Evolutionary conservation across 2,113 vertebrate genomes (phyloP), one percentile per base, ranked within the genome.

Genomic region (Oryzias woworae): DNA sequence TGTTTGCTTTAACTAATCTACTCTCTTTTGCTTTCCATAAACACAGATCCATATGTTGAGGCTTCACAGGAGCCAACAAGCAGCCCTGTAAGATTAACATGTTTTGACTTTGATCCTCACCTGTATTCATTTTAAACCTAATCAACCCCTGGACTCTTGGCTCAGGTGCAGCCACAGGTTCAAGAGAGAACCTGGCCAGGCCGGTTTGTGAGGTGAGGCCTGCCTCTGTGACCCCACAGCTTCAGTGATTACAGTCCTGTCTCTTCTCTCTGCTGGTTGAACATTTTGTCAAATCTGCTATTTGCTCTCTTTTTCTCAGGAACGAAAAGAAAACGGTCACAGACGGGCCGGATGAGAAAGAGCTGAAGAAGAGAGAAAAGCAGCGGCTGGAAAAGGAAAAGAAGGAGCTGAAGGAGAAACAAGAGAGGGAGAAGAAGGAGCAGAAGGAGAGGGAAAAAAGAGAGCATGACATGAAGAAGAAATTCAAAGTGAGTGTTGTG

Each of bases 361-460:
- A 92, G 51, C 72, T 83, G 77, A 92, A 90, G 28, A 90, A 89
- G 71, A 91, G 71, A 56, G 92, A 91, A 61, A 92, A 89, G 62
- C 90, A 86, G 48, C 85, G 85, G 0, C 62, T 87, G 60, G 91
- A 91, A 18, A 91, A 90, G 70, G 90, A 92, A 76, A 92, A 87
- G 66, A 90, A 90, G 54, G 88, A 90, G 71, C 62, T 78, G 2
- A 82, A 91, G 53, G 84, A 89, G 66, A 78, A 75, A 36, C 81
- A 85, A 22, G 87, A 89, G 41, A 56, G 78, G 51, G 84, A 86
- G 18, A 90, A 85, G 69, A 88, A 87, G 23, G 87, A 88, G 77
- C 86, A 87, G 68, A 88, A 83, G 3, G 87, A 88, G 46, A 88
- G 71, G 52, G 86, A 82, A 20, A 87, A 90, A 72, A 88, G 57